Evolutionary conservation across 2,888 invertebrate species (phyloP).

Genomic region (Andrena minutula): DNA sequence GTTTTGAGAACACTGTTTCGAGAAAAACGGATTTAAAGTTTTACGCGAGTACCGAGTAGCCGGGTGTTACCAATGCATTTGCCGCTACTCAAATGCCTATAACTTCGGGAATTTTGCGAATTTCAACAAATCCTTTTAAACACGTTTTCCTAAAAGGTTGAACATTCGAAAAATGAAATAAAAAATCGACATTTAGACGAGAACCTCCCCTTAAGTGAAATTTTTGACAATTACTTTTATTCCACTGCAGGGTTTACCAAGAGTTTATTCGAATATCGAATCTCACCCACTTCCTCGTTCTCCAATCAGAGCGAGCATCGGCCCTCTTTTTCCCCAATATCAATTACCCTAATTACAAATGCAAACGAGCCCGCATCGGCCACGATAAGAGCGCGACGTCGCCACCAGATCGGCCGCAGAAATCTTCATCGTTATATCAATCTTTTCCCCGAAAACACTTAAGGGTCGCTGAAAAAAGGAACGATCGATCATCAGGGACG

Average conservation of each 20-base stretch:
- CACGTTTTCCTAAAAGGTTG: too few species aligned
- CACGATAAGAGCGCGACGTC: conserved; percentile 31
- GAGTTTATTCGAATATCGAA: neutral
- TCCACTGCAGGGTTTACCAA: neutral
- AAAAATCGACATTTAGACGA: too few species aligned
- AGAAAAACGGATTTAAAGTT: too few species aligned
- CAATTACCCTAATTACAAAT: conserved; percentile 37
- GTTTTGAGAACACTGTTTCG: too few species aligned
- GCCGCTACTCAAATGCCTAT: too few species aligned
- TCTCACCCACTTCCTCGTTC: neutral
- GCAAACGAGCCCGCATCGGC: conserved; percentile 29
- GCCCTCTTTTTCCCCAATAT: conserved; percentile 5
- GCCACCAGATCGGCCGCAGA: conserved; percentile 30
- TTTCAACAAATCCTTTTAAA: too few species aligned
- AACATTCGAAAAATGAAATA: too few species aligned
- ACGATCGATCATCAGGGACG: conserved; percentile 27
- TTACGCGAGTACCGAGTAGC: too few species aligned
- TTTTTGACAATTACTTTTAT: too few species aligned
- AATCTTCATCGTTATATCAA: conserved; percentile 48
- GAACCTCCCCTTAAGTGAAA: too few species aligned
- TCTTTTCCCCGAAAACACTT: conserved; percentile 44
- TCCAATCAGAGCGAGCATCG: neutral
- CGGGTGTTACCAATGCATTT: too few species aligned
- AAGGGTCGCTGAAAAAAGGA: conserved; percentile 12
- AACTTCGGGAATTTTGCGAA: too few species aligned